Percentiles rank a stretch among this genome's conserved stretches.
phyloP scores from a whole-genome alignment of 92 coral and sea anemone species.

The Actinostola sp. region DNA sequence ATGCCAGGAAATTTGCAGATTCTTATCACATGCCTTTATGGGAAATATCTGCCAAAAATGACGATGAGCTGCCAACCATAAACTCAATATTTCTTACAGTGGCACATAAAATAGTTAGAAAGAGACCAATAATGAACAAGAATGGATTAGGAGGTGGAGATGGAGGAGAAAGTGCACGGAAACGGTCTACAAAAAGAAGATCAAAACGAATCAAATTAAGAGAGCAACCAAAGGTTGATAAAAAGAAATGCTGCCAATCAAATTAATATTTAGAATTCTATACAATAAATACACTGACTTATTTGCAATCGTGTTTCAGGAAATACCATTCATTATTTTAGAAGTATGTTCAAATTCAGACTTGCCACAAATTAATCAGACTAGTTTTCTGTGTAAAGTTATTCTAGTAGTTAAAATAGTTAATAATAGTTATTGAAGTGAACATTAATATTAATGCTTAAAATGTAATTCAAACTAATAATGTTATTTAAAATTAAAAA shows the following conservation, averaged over 20 bases:
- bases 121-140: constrained; percentile 78
- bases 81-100: constrained; percentile 86
- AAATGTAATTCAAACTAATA: too few relatives aligned
- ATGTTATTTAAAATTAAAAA: too few relatives aligned
- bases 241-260: constrained; percentile 68
- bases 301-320: too few relatives aligned
- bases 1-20: constrained; percentile 93
- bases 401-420: too few relatives aligned
- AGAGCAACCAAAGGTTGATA: constrained; percentile 19
- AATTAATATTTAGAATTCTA: constrained; percentile 19
- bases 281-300: too few relatives aligned
- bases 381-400: too few relatives aligned
- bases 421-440: too few relatives aligned
- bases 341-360: too few relatives aligned
- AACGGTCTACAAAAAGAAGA: constrained; percentile 28
- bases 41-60: constrained; percentile 96
- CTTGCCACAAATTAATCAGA: too few relatives aligned
- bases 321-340: too few relatives aligned
- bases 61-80: constrained; percentile 79
- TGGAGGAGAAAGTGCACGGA: constrained; percentile 33
- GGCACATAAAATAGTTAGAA: constrained; percentile 76
- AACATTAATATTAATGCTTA: too few relatives aligned
- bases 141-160: constrained; percentile 3
- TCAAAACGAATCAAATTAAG: constrained; percentile 63
- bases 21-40: constrained; percentile 85